Base-by-base conservation (phyloP, 2,113 vertebrate species). In the Microtus montanus region DNA sequence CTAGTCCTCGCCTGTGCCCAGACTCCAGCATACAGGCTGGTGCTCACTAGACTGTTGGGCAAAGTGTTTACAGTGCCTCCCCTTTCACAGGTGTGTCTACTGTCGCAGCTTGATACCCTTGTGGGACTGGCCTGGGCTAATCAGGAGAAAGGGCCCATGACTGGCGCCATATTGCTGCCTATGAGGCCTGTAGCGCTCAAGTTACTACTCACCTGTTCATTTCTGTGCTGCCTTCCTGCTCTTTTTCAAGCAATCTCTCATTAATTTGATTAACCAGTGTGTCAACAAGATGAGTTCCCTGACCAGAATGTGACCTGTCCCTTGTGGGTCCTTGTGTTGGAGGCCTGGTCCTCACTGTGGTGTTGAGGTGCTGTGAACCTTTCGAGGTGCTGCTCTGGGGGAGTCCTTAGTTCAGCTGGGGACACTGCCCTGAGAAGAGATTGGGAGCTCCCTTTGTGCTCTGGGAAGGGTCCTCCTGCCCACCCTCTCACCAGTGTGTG, bases 101-200 rank as follows among this genome's bases (percentile, higher is more conserved):
- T 54, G 35, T 38, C 1, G 1, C 17, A 24, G 44, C 33, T 14
- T 2, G 52, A 33, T 68, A 28, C 66, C 68, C 20, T 0, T 10
- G 73, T 2, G 5, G 63, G 11, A 30, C 47, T 11, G 3, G 1
- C 10, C 70, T 78, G 47, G 38, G 1, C 3, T 5, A 35, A n/a
- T 12, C 30, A 41, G 47, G 68, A 71, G 70, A 24, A 7, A n/a
- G 15, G 83, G 70, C 41, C 26, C 8, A 0, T 77, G 22, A 10
- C 66, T 35, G 38, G 54, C 12, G 0, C 35, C 1, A 3, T 19
- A 64, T 77, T 30, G 22, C 19, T 4, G 4, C 52, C n/a, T 75
- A 4, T 20, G 41, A 74, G 33, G 24, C 13, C 22, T 33, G 15
- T 7, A 44, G 22, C 33, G 0, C 0, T 8, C 5, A 2, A 92